Percentiles rank a stretch among this genome's conserved stretches.
phyloP scores from a whole-genome alignment of 2,113 vertebrate genomes.

The Calidris pugnax region DNA sequence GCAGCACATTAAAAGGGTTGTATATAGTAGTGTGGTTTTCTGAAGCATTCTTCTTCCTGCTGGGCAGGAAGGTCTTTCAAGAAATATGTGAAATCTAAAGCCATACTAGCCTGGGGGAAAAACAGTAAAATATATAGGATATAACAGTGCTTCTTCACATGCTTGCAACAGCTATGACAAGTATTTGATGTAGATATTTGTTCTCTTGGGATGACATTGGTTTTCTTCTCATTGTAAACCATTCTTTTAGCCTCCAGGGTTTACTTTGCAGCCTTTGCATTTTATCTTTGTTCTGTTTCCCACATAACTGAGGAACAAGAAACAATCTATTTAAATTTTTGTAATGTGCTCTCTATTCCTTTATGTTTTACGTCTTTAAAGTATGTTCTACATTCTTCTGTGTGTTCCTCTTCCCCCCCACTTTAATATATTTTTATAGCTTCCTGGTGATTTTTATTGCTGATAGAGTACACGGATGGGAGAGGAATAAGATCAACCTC shows the following conservation, averaged over 20 bases:
- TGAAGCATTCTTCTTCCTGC: background rate
- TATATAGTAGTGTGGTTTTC: background rate
- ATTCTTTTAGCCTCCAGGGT: background rate
- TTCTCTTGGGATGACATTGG: background rate
- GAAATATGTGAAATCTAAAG: background rate
- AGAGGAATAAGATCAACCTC: background rate
- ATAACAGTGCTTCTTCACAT: background rate
- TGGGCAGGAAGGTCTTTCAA: background rate
- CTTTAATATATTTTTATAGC: background rate
- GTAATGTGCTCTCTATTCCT: background rate
- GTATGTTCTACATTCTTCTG: background rate
- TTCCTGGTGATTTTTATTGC: background rate
- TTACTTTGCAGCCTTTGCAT: background rate
- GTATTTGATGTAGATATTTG: background rate
- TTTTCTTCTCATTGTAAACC: background rate
- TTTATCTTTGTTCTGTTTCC: constrained; percentile 10
- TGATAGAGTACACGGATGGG: background rate
- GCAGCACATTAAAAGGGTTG: background rate
- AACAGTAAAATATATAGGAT: background rate
- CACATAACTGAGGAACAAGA: background rate
- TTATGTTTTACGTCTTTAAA: background rate
- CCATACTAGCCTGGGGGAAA: background rate
- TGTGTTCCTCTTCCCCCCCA: background rate
- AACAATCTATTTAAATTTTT: background rate
- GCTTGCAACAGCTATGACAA: background rate